These are phyloP conservation scores for Seriola dumerili DNA, from an alignment of 2,113 vertebrate species.

Conservation along the genomic window DNA sequence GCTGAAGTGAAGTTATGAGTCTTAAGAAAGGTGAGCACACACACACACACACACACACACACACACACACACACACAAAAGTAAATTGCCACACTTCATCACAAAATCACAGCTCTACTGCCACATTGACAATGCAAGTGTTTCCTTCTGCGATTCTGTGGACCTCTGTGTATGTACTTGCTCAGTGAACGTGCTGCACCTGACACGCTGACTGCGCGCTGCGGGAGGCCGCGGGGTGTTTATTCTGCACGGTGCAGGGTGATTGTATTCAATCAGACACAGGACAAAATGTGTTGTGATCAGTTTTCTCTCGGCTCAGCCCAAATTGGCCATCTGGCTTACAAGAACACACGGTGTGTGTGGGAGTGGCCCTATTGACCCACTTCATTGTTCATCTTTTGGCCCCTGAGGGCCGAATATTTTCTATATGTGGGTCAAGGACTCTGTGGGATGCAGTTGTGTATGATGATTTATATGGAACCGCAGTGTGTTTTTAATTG, in stretches of 20 bases:
- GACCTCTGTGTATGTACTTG: slow-evolving; percentile 15
- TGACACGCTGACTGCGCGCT: slow-evolving; percentile 28
- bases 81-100: not conserved
- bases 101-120: not conserved
- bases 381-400: slow-evolving; percentile 52
- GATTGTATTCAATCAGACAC: slow-evolving; percentile 47
- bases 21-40: not conserved
- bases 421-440: slow-evolving; percentile 71
- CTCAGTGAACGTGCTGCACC: slow-evolving; percentile 12
- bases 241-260: slow-evolving; percentile 27
- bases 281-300: slow-evolving; percentile 61
- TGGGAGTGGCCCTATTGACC: slow-evolving; percentile 66
- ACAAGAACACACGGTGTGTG: slow-evolving; percentile 39
- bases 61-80: not conserved
- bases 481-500: not conserved
- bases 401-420: slow-evolving; percentile 44
- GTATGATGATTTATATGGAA: not conserved
- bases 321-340: slow-evolving; percentile 76
- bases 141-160: not conserved
- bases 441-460: slow-evolving; percentile 19
- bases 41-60: no score
- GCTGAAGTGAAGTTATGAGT: not conserved
- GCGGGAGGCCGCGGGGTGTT: slow-evolving; percentile 44
- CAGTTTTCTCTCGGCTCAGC: slow-evolving; percentile 59
- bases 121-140: not conserved